A percentile compares a stretch with the other conserved stretches of the same genome.
phyloP scores from a whole-genome alignment of 1,140 invertebrate species.

The Portunus trituberculatus region DNA sequence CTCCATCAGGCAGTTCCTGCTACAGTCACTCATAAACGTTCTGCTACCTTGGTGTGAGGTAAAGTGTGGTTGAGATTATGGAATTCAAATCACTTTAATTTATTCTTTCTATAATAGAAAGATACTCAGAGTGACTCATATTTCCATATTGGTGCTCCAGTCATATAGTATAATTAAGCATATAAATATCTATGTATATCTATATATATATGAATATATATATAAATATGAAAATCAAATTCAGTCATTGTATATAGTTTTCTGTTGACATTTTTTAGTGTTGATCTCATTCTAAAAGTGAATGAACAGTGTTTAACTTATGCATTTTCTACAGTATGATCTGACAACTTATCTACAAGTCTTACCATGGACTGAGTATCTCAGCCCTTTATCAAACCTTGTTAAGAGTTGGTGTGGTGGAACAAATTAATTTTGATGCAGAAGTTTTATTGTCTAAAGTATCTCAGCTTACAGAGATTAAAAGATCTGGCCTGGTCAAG shows the following conservation, averaged over 20 bases:
- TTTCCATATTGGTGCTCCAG: conserved; percentile 71
- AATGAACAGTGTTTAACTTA: conserved; percentile 39
- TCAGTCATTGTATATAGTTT: conserved; percentile 25
- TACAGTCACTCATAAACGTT: conserved; percentile 75
- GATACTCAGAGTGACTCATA: conserved; percentile 47
- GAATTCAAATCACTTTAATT: conserved; percentile 13
- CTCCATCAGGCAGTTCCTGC: conserved; percentile 77
- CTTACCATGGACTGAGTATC: not conserved
- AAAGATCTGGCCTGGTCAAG: too few species aligned
- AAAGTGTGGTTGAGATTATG: not conserved
- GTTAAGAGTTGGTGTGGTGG: not conserved
- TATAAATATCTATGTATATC: conserved; percentile 60
- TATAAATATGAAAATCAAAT: conserved; percentile 45
- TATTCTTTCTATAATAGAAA: conserved; percentile 37
- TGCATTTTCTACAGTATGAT: conserved; percentile 11
- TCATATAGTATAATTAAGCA: conserved; percentile 59
- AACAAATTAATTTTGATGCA: not conserved
- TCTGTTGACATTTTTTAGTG: conserved; percentile 44
- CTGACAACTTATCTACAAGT: not conserved
- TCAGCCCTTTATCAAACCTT: not conserved
- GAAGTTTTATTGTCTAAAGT: too few species aligned
- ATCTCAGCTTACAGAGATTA: too few species aligned
- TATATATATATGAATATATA: conserved; percentile 52
- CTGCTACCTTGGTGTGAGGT: conserved; percentile 76
- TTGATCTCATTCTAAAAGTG: conserved; percentile 64